phyloP scores from a whole-genome alignment of 2,888 invertebrate genomes.

The Limnephilus auricula region DNA sequence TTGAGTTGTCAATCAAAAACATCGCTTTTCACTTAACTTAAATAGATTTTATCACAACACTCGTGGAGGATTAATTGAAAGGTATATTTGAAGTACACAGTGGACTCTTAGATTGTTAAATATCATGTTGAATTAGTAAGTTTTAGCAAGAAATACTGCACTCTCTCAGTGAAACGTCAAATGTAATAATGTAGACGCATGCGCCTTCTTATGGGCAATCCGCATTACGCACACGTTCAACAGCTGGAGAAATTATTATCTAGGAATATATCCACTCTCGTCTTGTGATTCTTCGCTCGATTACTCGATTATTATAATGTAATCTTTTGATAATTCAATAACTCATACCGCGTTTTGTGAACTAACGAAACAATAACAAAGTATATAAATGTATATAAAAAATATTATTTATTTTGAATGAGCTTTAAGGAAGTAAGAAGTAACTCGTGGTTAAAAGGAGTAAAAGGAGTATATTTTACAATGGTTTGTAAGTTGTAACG shows the following conservation, averaged over 20 bases:
- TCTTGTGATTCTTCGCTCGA: not conserved
- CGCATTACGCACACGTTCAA: slow-evolving; percentile 43
- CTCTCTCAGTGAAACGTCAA: slow-evolving; percentile 33
- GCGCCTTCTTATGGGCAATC: slow-evolving; percentile 14
- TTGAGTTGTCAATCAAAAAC: slow-evolving; percentile 37
- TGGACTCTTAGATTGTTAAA: not conserved
- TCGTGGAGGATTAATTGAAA: not conserved
- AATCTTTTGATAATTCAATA: no score
- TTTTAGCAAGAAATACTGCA: not conserved
- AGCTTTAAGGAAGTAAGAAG: no score
- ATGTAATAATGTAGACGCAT: slow-evolving; percentile 23
- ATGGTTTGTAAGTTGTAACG: no score
- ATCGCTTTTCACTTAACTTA: slow-evolving; percentile 3
- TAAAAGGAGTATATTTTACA: no score
- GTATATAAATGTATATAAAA: no score
- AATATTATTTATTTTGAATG: no score
- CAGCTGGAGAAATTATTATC: not conserved
- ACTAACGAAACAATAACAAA: no score
- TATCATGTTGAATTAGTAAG: slow-evolving; percentile 21
- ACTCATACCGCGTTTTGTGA: no score
- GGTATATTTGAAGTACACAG: not conserved
- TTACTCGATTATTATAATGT: not conserved
- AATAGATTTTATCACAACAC: slow-evolving; percentile 8
- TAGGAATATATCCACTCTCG: not conserved
- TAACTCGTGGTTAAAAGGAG: no score